Conservation (phyloP, 2,888 invertebrate species). For the Boloria selene region DNA sequence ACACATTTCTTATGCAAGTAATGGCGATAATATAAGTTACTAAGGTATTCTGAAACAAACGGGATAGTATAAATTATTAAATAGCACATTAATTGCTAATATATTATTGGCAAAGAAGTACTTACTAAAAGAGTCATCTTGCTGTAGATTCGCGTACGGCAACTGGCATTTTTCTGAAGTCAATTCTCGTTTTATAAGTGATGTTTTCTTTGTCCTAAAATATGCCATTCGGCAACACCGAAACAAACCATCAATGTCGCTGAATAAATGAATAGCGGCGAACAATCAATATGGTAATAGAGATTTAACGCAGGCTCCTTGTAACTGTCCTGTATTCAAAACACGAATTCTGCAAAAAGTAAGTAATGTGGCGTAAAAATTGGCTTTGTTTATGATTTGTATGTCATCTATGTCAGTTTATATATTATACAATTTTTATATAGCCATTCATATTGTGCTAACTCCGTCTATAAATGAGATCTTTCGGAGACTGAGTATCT, state of each 20-base stretch:
- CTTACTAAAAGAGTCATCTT: conserved; percentile 77
- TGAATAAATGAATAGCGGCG: conserved; percentile 68
- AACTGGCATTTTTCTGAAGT: conserved; percentile 72
- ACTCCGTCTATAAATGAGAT: neutral
- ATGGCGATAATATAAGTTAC: conserved; percentile 48
- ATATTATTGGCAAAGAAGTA: conserved; percentile 49
- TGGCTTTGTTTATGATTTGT: conserved; percentile 56
- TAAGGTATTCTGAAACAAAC: conserved; percentile 54
- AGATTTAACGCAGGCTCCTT: conserved; percentile 65
- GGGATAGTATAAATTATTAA: conserved; percentile 22
- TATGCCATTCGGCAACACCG: conserved; percentile 77
- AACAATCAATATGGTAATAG: conserved; percentile 79
- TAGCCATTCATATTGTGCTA: conserved; percentile 9
- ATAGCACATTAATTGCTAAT: conserved; percentile 1
- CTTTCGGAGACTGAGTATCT: too few relatives aligned
- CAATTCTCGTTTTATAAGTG: conserved; percentile 68
- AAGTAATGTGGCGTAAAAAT: conserved; percentile 61
- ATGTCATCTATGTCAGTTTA: conserved; percentile 47
- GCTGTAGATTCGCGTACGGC: conserved; percentile 67
- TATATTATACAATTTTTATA: conserved; percentile 55
- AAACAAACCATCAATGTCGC: conserved; percentile 80
- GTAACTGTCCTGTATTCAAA: conserved; percentile 65
- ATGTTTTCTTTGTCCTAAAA: conserved; percentile 68
- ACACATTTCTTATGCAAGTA: conserved; percentile 46
- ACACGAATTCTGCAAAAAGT: conserved; percentile 66